Conservation (phyloP, 2,113 vertebrate genomes). For the Dasyurus viverrinus region DNA sequence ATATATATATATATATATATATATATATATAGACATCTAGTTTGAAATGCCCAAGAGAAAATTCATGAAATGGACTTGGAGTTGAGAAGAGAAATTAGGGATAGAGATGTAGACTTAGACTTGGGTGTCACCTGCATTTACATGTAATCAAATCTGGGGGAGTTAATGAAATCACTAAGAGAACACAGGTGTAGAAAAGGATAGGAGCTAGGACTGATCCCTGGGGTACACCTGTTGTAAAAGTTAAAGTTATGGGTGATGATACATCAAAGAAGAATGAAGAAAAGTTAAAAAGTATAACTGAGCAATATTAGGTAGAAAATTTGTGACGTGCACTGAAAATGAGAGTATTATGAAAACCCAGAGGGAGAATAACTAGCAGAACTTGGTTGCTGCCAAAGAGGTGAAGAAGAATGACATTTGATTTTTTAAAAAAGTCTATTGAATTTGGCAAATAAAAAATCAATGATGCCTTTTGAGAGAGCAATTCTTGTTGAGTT, state of each 20-base stretch:
- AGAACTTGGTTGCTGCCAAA: neutral
- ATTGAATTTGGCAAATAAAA: neutral
- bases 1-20: neutral
- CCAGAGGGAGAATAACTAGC: neutral
- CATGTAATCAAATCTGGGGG: neutral
- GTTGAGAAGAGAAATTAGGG: neutral
- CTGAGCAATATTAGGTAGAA: neutral
- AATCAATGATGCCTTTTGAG: neutral
- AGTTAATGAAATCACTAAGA: neutral
- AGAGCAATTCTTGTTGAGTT: neutral
- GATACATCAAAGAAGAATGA: neutral
- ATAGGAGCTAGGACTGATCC: neutral
- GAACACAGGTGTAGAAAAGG: neutral
- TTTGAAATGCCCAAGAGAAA: neutral
- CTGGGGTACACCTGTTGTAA: neutral
- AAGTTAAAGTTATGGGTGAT: no score
- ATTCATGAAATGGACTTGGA: neutral
- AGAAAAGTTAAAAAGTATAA: neutral
- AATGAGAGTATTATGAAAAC: neutral
- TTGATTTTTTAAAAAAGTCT: neutral
- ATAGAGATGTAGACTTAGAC: neutral
- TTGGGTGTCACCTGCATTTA: neutral
- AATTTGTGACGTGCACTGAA: neutral
- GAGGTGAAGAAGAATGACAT: neutral
- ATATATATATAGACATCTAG: neutral